Percentiles rank a stretch among this genome's conserved stretches.
phyloP scores from a whole-genome alignment of 2,113 vertebrate species.

The Salvator merianae region DNA sequence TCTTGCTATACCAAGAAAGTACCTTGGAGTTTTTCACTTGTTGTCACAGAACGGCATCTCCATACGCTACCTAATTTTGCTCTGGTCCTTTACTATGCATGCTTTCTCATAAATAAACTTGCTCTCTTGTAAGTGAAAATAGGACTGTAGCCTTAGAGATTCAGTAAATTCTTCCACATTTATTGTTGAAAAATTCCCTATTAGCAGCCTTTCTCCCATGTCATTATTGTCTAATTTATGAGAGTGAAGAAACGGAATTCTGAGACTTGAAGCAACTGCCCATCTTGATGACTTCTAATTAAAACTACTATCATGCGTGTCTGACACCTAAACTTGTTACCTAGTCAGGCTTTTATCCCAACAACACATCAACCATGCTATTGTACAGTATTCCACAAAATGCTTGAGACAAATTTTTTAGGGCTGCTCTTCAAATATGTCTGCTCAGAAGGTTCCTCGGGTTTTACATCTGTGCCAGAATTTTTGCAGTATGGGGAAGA shows the following conservation, averaged over 20 bases:
- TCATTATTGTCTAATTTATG: not conserved
- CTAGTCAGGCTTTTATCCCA: not conserved
- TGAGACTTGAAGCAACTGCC: not conserved
- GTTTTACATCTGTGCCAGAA: too few species aligned
- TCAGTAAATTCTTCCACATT: not conserved
- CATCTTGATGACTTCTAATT: not conserved
- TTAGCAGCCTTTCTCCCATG: not conserved
- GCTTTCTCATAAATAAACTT: not conserved
- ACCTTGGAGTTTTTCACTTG: conserved; percentile 4
- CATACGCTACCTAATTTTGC: not conserved
- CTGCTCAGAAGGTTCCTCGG: too few species aligned
- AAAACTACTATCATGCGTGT: not conserved
- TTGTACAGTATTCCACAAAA: not conserved
- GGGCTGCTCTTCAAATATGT: not conserved
- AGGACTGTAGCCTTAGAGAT: not conserved
- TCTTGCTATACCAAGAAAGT: not conserved
- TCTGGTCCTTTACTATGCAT: not conserved
- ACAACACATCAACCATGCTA: not conserved
- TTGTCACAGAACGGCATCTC: not conserved
- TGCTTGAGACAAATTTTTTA: not conserved
- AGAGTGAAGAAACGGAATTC: not conserved
- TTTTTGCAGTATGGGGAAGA: too few species aligned
- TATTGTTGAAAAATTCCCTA: not conserved
- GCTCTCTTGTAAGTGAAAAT: not conserved
- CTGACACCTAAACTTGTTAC: not conserved